phyloP scores from a whole-genome alignment of 2,113 vertebrate species.

The Campylorhamphus procurvoides region DNA sequence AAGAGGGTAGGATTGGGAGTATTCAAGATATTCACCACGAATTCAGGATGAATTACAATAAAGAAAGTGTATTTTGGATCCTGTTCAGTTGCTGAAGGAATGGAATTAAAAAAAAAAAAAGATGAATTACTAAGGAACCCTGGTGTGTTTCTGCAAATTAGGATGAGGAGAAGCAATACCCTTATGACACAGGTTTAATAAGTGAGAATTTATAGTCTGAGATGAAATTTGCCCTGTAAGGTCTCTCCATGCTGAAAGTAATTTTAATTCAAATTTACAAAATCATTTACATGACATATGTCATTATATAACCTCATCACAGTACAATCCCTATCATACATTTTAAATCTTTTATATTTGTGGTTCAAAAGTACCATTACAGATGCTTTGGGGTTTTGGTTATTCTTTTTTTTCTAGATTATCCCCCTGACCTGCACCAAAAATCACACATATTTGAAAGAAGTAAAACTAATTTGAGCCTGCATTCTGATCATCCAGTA shows the following conservation, averaged over 20 bases:
- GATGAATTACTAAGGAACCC: neutral
- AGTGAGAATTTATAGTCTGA: neutral
- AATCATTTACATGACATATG: neutral
- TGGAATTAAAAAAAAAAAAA: neutral
- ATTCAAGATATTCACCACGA: neutral
- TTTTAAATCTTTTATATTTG: neutral
- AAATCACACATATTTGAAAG: neutral
- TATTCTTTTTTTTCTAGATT: neutral
- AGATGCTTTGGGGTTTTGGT: accelerated
- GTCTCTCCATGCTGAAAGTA: accelerated
- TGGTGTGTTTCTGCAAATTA: neutral
- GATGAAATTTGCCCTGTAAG: neutral
- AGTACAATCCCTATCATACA: neutral
- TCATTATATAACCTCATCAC: neutral
- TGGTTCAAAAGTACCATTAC: neutral
- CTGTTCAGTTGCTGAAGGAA: neutral
- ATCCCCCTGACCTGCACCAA: neutral
- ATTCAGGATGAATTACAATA: neutral
- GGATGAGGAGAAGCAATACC: neutral
- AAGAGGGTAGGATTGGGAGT: neutral
- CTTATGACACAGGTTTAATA: neutral
- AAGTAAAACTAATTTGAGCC: neutral
- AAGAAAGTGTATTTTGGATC: neutral
- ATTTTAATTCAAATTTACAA: neutral
- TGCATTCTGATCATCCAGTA: neutral